phyloP scores from a whole-genome alignment of 2,797 vertebrate species.

The Ceyx erithaca region DNA sequence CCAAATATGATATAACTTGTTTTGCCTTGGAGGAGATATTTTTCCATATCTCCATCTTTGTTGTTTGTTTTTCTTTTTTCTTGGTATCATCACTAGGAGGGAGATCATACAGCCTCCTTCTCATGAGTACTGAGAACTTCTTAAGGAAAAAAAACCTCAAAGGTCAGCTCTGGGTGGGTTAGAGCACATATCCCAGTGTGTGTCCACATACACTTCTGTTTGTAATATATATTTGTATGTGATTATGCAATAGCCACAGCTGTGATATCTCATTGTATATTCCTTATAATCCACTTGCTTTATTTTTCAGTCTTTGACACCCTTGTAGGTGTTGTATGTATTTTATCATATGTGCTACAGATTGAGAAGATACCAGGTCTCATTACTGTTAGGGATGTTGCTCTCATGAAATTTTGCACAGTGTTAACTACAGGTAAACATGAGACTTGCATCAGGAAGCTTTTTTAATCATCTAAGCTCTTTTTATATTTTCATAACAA shows the following conservation, averaged over 20 bases:
- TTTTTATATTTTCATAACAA: neutral
- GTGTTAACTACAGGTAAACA: neutral
- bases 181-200: accelerated
- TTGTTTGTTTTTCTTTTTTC: neutral
- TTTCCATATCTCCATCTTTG: neutral
- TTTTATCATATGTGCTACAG: neutral
- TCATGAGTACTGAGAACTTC: neutral
- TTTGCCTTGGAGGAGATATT: neutral
- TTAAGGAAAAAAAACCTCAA: neutral
- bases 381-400: neutral
- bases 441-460: neutral
- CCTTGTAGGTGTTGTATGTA: neutral
- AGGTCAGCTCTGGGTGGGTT: neutral
- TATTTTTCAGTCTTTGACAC: neutral
- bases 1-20: neutral
- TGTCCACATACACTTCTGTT: accelerated
- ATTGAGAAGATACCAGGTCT: neutral
- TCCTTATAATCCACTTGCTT: neutral
- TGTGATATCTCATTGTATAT: neutral
- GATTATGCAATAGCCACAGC: neutral
- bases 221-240: accelerated
- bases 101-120: neutral
- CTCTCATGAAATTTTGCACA: neutral
- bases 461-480: neutral
- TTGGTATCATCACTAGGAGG: neutral